Evolutionary conservation across 2,113 vertebrate genomes (phyloP), one percentile per base, ranked within the genome.

Genomic region (Aspiorhynchus laticeps): DNA sequence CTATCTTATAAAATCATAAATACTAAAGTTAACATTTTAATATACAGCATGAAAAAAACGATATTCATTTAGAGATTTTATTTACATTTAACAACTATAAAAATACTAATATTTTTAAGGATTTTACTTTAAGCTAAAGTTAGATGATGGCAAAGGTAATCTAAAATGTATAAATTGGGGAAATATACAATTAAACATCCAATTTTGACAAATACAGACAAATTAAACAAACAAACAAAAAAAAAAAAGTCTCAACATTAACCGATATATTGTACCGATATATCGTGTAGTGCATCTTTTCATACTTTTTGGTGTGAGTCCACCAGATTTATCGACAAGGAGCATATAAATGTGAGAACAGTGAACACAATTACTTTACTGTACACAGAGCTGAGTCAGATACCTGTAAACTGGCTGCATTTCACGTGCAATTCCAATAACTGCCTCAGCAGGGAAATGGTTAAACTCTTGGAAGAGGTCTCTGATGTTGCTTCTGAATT

Each of bases 351-450:
- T 28, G 46, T 48, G 15, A 48, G 14, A 77, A 51, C 3, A 0
- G 74, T 28, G 24, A 43, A n/a, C 38, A 4, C 10, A 74, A 43
- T 74, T 19, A 21, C 10, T 19, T 28, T 7, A 12, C 48, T 5
- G 15, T 78, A 78, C 17, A 53, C 12, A 76, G 5, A 78, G 26
- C 12, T n/a, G 7, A 0, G 4, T 14, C 33, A 61, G 31, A 28
- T 94, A 99, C 98, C 98, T 98, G 95, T 99, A 99, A 11, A 99
- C 98, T 0, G 98, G 98, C 89, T 99, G 98, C 97, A 99, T 98
- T 92, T 99, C 98, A 80, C 93, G 93, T 59, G 95, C 93, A 76
- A 99, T 98, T 80, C 98, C 98, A 5, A 99, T 97, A 28, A 99
- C 93, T 0, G 97, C 96, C 79, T 94, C 95, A 0, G 96, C 91